Base-by-base conservation (phyloP, 53 echinoderm and acorn worm genomes). In the Patiria pectinifera region DNA sequence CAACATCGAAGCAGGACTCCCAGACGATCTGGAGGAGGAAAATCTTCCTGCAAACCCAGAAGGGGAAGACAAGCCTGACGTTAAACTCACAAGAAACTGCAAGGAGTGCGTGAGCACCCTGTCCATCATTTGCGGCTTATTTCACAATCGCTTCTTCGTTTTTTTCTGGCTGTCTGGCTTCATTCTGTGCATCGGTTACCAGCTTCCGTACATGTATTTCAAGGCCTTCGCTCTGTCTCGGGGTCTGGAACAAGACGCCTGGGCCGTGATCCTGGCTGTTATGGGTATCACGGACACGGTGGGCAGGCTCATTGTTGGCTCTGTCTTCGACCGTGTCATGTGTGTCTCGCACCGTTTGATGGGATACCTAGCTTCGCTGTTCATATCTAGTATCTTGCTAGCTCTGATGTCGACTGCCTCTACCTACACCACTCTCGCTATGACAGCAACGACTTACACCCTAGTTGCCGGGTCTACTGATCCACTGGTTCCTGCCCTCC, bases 171-270 rank as follows among this genome's bases (percentile, higher is more conserved):
- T 97, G 43, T 95, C 95, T 4, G 96, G 96, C 44, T 93, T 97
- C 82, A 23, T 96, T 16, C 87, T 97, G 48, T 97, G 97, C 92
- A 93, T 96, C 78, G 97, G 97, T 25, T 97, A 97, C 87, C 97
- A 97, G 86, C 94, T 97, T 8, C 97, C 97, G 9, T 97, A 96
- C 93, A 94, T 97, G 85, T 97, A 95, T 93, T 96, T 97, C 91
- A 96, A 97, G 71, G 93, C 95, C 18, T 96, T 95, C 69, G 97
- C 97, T 13, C 80, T 97, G 7, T 93, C 92, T 3, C 88, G 95
- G 15, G 93, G 69, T 43, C 81, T 97, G 11, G 94, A 89, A 11
- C 93, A 96, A 47, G 94, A 95, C 60, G 93, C 94, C 18, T 95
- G 94, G 94, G 97, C 95, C 7, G 84, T 95, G 61, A 96, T 97